Conservation (phyloP, 2,113 vertebrate species). For the Gallinago undulata region DNA sequence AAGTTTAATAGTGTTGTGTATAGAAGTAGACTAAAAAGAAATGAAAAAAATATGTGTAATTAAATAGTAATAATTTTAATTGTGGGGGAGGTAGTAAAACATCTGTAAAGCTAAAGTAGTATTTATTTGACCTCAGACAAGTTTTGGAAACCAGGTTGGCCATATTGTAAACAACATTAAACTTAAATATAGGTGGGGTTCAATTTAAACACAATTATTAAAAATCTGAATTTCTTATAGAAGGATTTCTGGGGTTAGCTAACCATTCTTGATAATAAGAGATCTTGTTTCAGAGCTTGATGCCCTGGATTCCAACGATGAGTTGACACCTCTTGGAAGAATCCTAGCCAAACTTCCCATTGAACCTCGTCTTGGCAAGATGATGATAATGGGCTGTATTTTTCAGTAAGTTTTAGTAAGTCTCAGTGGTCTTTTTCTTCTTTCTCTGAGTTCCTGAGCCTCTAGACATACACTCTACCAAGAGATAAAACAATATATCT, state of each 20-base stretch:
- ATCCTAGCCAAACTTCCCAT: slow-evolving; percentile 93
- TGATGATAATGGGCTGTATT: slow-evolving; percentile 99
- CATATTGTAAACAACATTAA: not conserved
- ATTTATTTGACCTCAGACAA: not conserved
- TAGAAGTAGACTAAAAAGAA: not conserved
- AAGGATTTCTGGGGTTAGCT: not conserved
- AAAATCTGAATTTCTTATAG: not conserved
- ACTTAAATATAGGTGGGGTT: not conserved
- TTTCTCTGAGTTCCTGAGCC: not conserved
- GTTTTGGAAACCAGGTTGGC: not conserved
- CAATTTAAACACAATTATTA: not conserved
- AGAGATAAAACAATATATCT: not conserved
- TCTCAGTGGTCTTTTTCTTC: not conserved
- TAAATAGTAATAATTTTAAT: not conserved
- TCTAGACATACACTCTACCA: not conserved
- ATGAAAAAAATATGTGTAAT: not conserved
- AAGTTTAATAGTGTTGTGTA: not conserved
- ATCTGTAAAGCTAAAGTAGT: not conserved
- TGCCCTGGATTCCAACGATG: slow-evolving; percentile 90
- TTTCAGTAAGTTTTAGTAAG: slow-evolving; percentile 83
- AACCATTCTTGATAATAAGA: not conserved
- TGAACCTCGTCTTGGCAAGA: slow-evolving; percentile 94
- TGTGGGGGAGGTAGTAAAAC: not conserved
- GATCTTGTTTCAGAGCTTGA: slow-evolving; percentile 85
- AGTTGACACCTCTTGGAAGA: slow-evolving; percentile 92